Percentiles rank a stretch among this genome's conserved stretches.
phyloP scores from a whole-genome alignment of 2,113 vertebrate species.

The Corythornis madagascariensis region DNA sequence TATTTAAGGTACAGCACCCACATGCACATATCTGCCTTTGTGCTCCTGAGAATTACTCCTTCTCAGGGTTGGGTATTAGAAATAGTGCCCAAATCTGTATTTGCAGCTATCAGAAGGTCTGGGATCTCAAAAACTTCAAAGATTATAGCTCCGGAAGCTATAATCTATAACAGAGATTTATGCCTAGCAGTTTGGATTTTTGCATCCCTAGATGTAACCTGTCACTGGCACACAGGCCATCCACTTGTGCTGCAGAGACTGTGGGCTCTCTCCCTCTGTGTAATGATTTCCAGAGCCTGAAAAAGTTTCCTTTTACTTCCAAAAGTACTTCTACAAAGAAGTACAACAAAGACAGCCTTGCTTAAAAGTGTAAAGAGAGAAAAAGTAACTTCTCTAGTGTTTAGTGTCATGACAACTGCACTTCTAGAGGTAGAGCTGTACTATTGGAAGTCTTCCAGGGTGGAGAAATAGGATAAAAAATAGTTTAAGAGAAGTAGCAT shows the following conservation, averaged over 20 bases:
- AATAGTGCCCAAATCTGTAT: not conserved
- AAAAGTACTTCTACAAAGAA: not conserved
- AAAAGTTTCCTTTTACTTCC: not conserved
- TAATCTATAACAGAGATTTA: not conserved
- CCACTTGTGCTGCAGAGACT: not conserved
- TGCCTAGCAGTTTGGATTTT: not conserved
- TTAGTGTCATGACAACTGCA: not conserved
- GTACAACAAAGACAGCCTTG: not conserved
- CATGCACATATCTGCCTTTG: not conserved
- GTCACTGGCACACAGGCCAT: not conserved
- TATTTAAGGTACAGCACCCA: not conserved
- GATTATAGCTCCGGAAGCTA: not conserved
- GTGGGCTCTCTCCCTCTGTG: not conserved
- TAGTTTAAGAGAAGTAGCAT: not conserved
- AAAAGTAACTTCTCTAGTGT: not conserved
- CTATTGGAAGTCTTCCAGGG: conserved; percentile 13
- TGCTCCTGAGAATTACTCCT: not conserved
- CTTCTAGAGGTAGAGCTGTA: conserved; percentile 9
- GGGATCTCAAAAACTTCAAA: not conserved
- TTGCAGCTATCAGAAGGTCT: not conserved
- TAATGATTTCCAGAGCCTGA: not conserved
- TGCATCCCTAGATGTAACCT: not conserved
- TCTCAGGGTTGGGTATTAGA: not conserved
- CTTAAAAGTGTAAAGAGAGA: conserved; percentile 7
- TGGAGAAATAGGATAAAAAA: not conserved